phyloP scores from a whole-genome alignment of 2,113 vertebrate species.

The Channa maculata region DNA sequence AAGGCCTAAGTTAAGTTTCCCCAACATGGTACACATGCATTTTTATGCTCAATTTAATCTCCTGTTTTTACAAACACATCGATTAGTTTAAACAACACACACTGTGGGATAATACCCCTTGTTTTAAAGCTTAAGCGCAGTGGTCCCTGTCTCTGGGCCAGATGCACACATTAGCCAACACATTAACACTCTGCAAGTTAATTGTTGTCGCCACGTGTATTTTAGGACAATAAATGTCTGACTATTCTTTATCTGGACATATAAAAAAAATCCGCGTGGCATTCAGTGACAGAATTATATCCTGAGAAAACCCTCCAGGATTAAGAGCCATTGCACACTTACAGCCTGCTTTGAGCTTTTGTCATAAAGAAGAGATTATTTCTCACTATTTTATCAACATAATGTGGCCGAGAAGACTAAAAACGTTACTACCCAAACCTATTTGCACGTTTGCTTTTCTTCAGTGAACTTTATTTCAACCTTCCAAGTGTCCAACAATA shows the following conservation, averaged over 20 bases:
- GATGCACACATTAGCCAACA: constrained; percentile 15
- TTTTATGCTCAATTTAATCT: constrained; percentile 1
- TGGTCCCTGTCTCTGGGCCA: not conserved
- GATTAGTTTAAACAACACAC: not conserved
- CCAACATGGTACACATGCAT: not conserved
- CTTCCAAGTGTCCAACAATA: not conserved
- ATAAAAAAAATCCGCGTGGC: constrained; percentile 1
- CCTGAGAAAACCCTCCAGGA: not conserved
- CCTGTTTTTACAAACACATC: not conserved
- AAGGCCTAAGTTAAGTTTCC: constrained; percentile 46
- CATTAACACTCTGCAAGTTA: constrained; percentile 34
- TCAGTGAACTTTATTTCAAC: not conserved
- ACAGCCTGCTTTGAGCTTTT: not conserved
- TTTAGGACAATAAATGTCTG: constrained; percentile 11
- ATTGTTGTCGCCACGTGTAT: constrained; percentile 27
- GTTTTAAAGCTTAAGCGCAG: constrained; percentile 11
- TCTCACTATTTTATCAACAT: not conserved
- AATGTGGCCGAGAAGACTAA: not conserved
- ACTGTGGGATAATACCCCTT: not conserved
- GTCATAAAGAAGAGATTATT: not conserved
- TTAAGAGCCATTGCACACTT: not conserved
- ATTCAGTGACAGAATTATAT: not conserved
- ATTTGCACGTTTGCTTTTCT: not conserved
- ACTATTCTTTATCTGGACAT: not conserved
- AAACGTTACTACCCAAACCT: constrained; percentile 14